Evolutionary conservation across 2,797 vertebrate species (phyloP), one percentile per base, ranked within the genome.

Genomic region (Perodicticus potto): DNA sequence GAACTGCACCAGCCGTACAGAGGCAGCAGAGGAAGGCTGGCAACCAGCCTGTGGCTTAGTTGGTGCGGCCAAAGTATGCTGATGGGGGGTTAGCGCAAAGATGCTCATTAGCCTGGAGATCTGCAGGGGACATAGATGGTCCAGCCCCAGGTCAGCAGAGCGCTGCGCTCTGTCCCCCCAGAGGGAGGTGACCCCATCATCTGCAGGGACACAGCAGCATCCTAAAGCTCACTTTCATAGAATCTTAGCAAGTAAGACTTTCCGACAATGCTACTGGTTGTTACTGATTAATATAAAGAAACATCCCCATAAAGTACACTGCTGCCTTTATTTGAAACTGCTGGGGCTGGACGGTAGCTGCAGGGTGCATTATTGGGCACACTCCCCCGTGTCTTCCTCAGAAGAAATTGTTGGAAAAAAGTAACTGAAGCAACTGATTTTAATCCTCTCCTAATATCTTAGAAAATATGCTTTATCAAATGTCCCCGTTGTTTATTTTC

Each of bases 31-130:
- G 32, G 3, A 0, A 16, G 34, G 12, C 9, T 14, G 29, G 29
- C 5, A 19, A 11, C 5, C 43, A 78, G 19, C 7, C 63, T n/a
- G 22, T 11, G 5, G 17, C 23, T 49, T 29, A 9, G 11, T 65
- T 23, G 20, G 1, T 27, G 20, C 12, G 34, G 61, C n/a, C 7
- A 49, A 57, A n/a, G 12, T 9, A 4, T 7, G 11, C 10, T 6
- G 53, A 9, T 34, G 49, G 63, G 10, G 2, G 43, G 3, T 69
- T 57, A 5, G 2, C 55, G 29, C 20, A 45, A 43, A 23, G 32
- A 20, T 1, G 3, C 0, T 1, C 16, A 57, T 6, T 0, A 3
- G 17, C 22, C 40, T 45, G 2, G 45, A 2, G 45, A 45, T 45
- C 45, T 45, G 45, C 45, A 45, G 45, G 1, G 45, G 45, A 45